Evolutionary conservation across 2,113 vertebrate species (phyloP), one percentile per base, ranked within the genome.

Genomic region (Corapipo altera): DNA sequence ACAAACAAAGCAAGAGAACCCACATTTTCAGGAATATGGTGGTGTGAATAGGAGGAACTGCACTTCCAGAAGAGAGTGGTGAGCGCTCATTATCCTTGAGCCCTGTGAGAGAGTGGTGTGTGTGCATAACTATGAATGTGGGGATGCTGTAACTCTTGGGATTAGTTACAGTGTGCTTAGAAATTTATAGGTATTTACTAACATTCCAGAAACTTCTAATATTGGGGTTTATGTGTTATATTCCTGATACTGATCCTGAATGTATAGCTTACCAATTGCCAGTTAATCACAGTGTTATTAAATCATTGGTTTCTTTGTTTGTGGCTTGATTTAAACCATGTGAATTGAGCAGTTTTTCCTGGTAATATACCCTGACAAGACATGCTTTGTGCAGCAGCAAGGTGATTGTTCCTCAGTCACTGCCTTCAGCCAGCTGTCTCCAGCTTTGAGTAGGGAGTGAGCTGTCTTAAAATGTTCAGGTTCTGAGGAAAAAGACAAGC

Each of bases 51-150:
- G 17, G 37, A 17, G 32, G 74, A 66, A 61, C 11, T 70, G 22
- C 10, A 4, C 5, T 62, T 17, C 20, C 13, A 26, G 46, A 66
- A n/a, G 15, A 44, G 30, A 48, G 39, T 51, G 19, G 6, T 69
- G 19, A 65, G 33, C n/a, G 12, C 18, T 73, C 0, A 0, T 57
- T 72, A 23, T 32, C 58, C 19, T 52, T 0, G 0, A 76, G 35
- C 18, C 20, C 26, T 39, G 21, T 70, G 15, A 44, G 54, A 74
- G 5, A 23, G 33, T 76, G 35, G 8, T 21, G 3, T 15, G 3
- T 8, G 21, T 49, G 16, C 65, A 13, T 48, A 41, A 18, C 9
- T 62, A 15, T 32, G 67, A 15, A 41, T 12, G 15, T 9, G 15
- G 26, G 6, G 5, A 12, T 27, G 15, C 16, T 88, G 14, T 49